Base-by-base conservation (phyloP, 2,888 invertebrate genomes). In the Lasioglossum vierecki region DNA sequence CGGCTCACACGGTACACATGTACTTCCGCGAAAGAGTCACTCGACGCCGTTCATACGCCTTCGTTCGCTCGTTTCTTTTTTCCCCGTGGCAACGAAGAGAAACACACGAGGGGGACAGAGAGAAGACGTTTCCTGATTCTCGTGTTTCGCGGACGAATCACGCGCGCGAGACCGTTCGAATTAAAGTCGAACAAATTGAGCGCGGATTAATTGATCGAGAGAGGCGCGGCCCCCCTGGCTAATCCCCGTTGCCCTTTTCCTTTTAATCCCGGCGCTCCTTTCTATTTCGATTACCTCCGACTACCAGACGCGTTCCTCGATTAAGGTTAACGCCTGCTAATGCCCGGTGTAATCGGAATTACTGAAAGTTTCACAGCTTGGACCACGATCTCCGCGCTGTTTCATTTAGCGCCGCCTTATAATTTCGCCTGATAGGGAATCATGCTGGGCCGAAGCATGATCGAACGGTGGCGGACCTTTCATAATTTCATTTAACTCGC, bases 121-220 rank as follows among this genome's bases (percentile, higher is more conserved):
- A n/a, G 22, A 41, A n/a, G 22, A 41, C 81, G 88, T 88, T 91
- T 89, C 91, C 91, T 89, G 91, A 90, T 91, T 91, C 90, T 91
- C 91, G 88, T 88, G 88, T 91, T 74, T 80, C 80, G 13, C 66
- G 30, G 13, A 18, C 77, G 49, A 41, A 77, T 57, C 75, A 26
- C 60, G 60, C 35, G 9, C 75, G 9, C 75, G 41, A 75, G 60
- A 18, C 8, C 9, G 15, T 26, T n/a, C 49, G 53, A 30, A 30
- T 41, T 60, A 13, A 44, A n/a, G 44, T 49, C 46, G 60, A 26
- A 44, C 73, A 60, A 75, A 73, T 70, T 68, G 74, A 78, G 8
- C 41, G 35, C 9, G 78, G 60, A 68, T 77, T 87, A 80, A 85
- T 80, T 80, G 87, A 83, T 76, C 78, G 74, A 53, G 63, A 53